These are phyloP conservation scores for Psilopsiagon aymara DNA, from an alignment of 2,113 vertebrate species.

Conservation along the genomic window DNA sequence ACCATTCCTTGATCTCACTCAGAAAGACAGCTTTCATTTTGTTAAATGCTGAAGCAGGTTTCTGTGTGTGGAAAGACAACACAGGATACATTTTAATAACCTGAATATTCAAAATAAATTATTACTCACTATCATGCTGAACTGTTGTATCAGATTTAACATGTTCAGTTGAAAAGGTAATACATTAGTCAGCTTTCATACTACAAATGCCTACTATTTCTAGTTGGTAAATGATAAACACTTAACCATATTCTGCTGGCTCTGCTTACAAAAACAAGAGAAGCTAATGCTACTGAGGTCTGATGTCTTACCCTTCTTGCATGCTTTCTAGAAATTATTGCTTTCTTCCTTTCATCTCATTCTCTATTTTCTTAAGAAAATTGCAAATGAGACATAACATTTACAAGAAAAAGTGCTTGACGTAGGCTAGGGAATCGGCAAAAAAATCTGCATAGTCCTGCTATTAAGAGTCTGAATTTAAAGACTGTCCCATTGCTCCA, in stretches of 20 bases:
- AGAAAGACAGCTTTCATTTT: neutral
- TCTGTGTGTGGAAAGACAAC: constrained; percentile 18
- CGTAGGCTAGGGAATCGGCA: neutral
- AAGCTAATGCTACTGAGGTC: neutral
- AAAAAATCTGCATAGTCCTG: neutral
- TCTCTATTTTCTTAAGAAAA: neutral
- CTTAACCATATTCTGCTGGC: neutral
- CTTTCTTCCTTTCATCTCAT: neutral
- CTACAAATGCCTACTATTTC: constrained; percentile 35
- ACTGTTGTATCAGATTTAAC: constrained; percentile 13
- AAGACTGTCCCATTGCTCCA: neutral
- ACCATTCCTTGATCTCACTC: neutral
- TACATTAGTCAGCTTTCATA: constrained; percentile 29
- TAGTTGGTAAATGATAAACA: neutral
- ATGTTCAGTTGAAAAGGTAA: constrained; percentile 13
- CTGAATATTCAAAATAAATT: constrained; percentile 36
- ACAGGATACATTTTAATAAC: constrained; percentile 34
- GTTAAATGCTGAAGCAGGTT: neutral
- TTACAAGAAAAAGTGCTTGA: neutral
- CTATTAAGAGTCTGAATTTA: neutral
- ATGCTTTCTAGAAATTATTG: neutral
- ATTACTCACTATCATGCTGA: constrained; percentile 36
- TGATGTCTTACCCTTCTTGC: neutral
- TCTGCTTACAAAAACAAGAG: neutral
- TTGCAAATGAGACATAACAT: neutral